A percentile compares a stretch with the other conserved stretches of the same genome.
Evolutionary conservation across 2,797 vertebrate species (phyloP).

Genomic region (Vespertilio murinus): DNA sequence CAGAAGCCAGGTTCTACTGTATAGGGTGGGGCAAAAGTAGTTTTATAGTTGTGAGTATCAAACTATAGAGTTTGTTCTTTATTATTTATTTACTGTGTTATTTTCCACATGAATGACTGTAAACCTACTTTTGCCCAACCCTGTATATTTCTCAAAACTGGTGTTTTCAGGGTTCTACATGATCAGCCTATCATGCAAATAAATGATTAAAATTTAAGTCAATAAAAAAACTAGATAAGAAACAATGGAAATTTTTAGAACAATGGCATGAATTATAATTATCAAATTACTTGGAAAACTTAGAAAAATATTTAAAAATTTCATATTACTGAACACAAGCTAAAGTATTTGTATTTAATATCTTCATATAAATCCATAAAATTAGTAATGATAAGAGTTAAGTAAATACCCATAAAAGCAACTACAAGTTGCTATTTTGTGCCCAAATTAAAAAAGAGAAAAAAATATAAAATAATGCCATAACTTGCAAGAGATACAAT

Average conservation of each 20-base stretch:
- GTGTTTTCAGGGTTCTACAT: not conserved
- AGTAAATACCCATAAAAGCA: conserved; percentile 36
- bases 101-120: not conserved
- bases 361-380: conserved; percentile 4
- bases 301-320: not conserved
- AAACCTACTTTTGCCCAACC: not conserved
- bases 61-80: not conserved
- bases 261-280: not conserved
- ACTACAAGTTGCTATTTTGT: not conserved
- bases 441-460: conserved; percentile 25
- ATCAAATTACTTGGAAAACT: conserved; percentile 40
- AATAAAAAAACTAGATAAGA: conserved; percentile 7
- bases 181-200: not conserved
- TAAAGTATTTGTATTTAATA: not conserved
- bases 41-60: not conserved
- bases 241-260: conserved; percentile 18
- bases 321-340: not conserved
- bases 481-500: not conserved
- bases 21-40: not conserved
- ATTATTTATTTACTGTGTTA: not conserved
- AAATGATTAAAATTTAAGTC: not conserved
- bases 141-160: not conserved
- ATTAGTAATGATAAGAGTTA: conserved; percentile 37
- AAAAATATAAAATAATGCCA: conserved; percentile 15
- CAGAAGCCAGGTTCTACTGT: no score